Percentiles rank a stretch among this genome's conserved stretches.
Conservation (phyloP, 2,888 invertebrate genomes). For the Halocaridina rubra region DNA sequence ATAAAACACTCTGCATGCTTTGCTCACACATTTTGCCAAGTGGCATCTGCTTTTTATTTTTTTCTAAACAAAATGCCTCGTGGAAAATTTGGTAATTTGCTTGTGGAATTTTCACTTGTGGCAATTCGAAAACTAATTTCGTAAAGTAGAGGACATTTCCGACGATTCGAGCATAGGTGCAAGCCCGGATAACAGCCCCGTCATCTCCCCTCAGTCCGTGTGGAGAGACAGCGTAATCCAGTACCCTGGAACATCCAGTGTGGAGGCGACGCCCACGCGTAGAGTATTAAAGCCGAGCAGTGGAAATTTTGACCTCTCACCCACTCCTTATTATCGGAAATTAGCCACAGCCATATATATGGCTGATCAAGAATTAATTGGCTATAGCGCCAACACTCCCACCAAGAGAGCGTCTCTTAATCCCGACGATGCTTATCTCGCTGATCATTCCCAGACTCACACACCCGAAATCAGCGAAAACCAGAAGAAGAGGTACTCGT, state of each 20-base stretch:
- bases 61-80: too few relatives aligned
- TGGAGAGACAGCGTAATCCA: constrained; percentile 47
- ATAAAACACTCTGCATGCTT: too few relatives aligned
- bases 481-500: constrained; percentile 23
- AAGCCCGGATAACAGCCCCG: constrained; percentile 53
- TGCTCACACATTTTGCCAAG: too few relatives aligned
- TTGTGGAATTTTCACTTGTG: too few relatives aligned
- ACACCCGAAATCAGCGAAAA: constrained; percentile 27
- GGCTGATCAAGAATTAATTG: constrained; percentile 55
- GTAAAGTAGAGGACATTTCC: constrained; percentile 48
- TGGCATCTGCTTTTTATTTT: too few relatives aligned
- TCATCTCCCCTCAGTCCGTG: constrained; percentile 39
- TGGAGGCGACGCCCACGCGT: constrained; percentile 49
- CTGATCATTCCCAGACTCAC: constrained; percentile 36
- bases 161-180: constrained; percentile 53
- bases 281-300: background rate
- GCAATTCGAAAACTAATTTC: too few relatives aligned
- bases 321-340: constrained; percentile 57
- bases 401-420: constrained; percentile 28
- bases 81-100: too few relatives aligned
- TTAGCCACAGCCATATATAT: constrained; percentile 48
- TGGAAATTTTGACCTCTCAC: constrained; percentile 47
- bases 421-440: constrained; percentile 26
- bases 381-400: constrained; percentile 10
- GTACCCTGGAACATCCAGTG: constrained; percentile 27